Percentiles rank a stretch among this genome's conserved stretches.
These are phyloP conservation scores for Gobionotothen gibberifrons DNA, from an alignment of 2,797 vertebrate genomes.

Conservation along the genomic window DNA sequence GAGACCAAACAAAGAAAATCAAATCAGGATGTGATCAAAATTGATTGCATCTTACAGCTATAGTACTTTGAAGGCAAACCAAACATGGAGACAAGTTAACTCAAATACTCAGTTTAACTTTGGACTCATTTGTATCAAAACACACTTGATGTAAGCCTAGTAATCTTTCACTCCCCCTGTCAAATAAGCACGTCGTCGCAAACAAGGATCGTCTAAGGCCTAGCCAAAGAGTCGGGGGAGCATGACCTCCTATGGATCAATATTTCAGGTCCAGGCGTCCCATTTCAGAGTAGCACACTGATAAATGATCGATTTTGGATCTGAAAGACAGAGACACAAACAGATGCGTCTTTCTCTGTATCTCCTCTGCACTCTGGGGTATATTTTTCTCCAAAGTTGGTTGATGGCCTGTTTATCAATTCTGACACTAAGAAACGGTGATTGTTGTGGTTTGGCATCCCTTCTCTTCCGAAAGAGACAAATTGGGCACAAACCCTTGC, in stretches of 20 bases:
- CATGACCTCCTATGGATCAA: conserved; percentile 77
- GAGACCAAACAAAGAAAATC: conserved; percentile 54
- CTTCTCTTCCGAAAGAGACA: background rate
- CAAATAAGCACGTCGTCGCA: conserved; percentile 64
- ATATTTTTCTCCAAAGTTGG: conserved; percentile 46
- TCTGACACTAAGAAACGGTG: background rate
- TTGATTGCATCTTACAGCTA: conserved; percentile 34
- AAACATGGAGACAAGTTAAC: conserved; percentile 10
- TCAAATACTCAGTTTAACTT: conserved; percentile 44
- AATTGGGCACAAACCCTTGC: conserved; percentile 2
- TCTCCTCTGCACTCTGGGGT: conserved; percentile 39
- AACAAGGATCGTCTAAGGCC: conserved; percentile 77
- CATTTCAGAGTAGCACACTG: conserved; percentile 77
- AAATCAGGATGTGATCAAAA: conserved; percentile 35
- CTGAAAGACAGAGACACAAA: conserved; percentile 77
- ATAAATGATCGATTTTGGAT: conserved; percentile 83
- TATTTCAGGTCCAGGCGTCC: conserved; percentile 79
- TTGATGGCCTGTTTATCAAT: conserved; percentile 24
- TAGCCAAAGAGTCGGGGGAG: conserved; percentile 67
- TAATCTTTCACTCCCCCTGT: conserved; percentile 48
- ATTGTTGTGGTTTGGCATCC: conserved; percentile 14
- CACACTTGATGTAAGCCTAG: conserved; percentile 38
- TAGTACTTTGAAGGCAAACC: conserved; percentile 18
- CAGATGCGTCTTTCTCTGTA: conserved; percentile 76
- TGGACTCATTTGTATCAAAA: conserved; percentile 41